These are phyloP conservation scores for Sebastolobus alascanus DNA, from an alignment of 2,797 vertebrate genomes.

Conservation along the genomic window DNA sequence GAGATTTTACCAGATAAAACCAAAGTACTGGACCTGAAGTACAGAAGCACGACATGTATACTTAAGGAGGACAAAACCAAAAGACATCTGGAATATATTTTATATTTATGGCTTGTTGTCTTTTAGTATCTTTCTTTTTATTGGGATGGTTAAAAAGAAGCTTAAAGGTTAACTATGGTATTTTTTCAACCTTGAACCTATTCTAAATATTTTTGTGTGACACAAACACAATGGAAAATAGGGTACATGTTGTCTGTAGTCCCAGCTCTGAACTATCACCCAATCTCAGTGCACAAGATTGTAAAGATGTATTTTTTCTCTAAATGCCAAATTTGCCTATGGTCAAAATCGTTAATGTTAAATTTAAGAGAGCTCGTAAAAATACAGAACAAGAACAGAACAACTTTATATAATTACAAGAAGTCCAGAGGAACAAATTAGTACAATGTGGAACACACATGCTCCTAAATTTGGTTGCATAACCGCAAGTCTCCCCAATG, in stretches of 20 bases:
- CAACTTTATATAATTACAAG: background rate
- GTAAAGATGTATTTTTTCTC: background rate
- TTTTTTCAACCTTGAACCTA: too few relatives aligned
- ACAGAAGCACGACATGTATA: conserved; percentile 2
- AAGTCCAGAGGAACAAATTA: conserved; percentile 14
- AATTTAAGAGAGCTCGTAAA: background rate
- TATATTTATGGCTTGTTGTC: background rate
- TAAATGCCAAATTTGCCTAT: background rate
- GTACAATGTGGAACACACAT: conserved; percentile 8
- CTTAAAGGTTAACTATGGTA: background rate
- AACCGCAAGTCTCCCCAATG: conserved; percentile 27
- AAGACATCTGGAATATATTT: background rate
- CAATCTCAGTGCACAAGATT: background rate
- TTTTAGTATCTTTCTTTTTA: background rate
- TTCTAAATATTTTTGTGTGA: too few relatives aligned
- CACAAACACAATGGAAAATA: too few relatives aligned
- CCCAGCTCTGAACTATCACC: background rate
- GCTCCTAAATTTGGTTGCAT: conserved; percentile 24
- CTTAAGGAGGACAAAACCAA: background rate
- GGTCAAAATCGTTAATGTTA: background rate
- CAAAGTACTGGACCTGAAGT: background rate
- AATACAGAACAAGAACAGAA: background rate
- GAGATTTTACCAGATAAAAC: background rate
- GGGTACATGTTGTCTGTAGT: background rate
- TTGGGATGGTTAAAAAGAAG: background rate